Percentiles rank a stretch among this genome's conserved stretches.
These are phyloP conservation scores for Agapetus fuscipes DNA, from an alignment of 2,888 invertebrate species.

Conservation along the genomic window DNA sequence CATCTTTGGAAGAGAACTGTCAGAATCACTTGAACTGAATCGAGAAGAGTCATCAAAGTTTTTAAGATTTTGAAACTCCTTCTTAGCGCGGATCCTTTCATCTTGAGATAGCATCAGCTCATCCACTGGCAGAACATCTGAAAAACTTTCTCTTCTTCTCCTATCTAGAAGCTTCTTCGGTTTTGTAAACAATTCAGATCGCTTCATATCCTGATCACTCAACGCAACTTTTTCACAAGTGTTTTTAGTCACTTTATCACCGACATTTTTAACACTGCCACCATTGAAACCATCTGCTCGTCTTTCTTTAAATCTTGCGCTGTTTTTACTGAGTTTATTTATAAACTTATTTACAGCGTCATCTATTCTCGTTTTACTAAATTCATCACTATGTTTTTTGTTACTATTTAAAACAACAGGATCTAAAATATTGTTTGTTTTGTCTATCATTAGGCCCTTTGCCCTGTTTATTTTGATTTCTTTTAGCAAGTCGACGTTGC, in stretches of 20 bases:
- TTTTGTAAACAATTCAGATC: slow-evolving; percentile 11
- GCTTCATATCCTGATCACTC: too few species aligned
- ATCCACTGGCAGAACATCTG: slow-evolving; percentile 8
- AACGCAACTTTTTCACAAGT: too few species aligned
- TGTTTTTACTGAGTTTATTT: too few species aligned
- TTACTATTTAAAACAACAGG: background rate
- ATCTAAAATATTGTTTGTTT: slow-evolving; percentile 2
- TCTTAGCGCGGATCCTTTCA: slow-evolving; percentile 4
- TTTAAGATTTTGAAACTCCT: slow-evolving; percentile 8
- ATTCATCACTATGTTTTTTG: too few species aligned
- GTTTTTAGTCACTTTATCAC: too few species aligned
- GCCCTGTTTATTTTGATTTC: slow-evolving; percentile 4
- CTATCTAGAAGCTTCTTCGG: slow-evolving; percentile 14
- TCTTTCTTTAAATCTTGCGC: too few species aligned
- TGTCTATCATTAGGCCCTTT: slow-evolving; percentile 1
- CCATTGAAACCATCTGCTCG: too few species aligned
- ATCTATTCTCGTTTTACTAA: too few species aligned
- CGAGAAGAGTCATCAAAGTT: slow-evolving; percentile 9
- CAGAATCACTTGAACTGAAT: slow-evolving; percentile 7
- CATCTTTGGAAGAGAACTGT: slow-evolving; percentile 25
- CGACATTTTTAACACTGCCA: too few species aligned
- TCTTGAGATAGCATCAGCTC: slow-evolving; percentile 7
- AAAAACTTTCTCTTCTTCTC: slow-evolving; percentile 16
- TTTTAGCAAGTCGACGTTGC: background rate
- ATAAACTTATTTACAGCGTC: too few species aligned